Conservation (phyloP, 2,888 invertebrate genomes). For the Caenorhabditis imperialis region DNA sequence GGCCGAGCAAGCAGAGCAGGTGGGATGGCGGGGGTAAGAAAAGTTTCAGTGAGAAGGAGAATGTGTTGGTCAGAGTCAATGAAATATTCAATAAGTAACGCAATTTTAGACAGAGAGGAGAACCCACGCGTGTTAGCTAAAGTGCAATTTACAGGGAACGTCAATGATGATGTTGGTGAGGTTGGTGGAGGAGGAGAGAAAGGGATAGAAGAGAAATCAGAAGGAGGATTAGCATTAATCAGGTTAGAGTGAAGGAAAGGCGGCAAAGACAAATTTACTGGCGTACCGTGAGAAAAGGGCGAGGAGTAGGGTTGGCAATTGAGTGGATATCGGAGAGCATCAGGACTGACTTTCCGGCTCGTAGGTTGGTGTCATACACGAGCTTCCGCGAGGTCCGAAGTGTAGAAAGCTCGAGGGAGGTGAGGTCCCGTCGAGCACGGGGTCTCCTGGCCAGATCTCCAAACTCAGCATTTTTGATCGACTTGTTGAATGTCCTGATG, state of each 20-base stretch:
- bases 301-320: not conserved
- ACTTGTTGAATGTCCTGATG: too few species aligned
- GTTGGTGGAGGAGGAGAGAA: not conserved
- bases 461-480: too few species aligned
- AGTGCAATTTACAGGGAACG: not conserved
- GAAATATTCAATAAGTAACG: not conserved
- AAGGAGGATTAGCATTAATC: not conserved
- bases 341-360: constrained; percentile 2
- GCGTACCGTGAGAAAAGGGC: too few species aligned
- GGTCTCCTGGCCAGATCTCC: too few species aligned
- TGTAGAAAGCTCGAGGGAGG: not conserved
- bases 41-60: constrained; percentile 11
- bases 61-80: not conserved
- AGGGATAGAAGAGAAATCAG: not conserved
- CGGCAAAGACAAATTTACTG: too few species aligned
- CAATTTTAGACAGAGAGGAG: constrained; percentile 1
- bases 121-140: not conserved
- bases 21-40: not conserved
- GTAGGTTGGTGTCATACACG: constrained; percentile 3
- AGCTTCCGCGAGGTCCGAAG: not conserved
- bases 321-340: constrained; percentile 1
- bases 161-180: not conserved
- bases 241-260: not conserved
- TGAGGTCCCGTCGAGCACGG: constrained; percentile 1
- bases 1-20: not conserved